Evolutionary conservation across 2,797 vertebrate species (phyloP).

Genomic region (Chaetophractus vellerosus): DNA sequence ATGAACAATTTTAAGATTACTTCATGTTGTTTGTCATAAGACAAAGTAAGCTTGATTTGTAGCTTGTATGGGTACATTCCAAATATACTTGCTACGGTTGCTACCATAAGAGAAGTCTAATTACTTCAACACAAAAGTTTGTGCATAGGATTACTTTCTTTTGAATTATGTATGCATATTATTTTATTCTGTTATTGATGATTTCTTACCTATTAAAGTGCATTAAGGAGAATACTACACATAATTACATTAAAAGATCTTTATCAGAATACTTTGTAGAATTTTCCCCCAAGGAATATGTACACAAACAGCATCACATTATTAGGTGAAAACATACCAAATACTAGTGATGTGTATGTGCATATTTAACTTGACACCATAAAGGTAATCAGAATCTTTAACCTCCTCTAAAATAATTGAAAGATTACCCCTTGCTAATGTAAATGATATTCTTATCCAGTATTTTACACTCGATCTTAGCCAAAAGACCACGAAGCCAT

Average conservation of each 20-base stretch:
- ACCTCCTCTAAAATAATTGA: background rate
- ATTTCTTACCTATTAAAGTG: background rate
- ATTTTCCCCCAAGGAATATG: background rate
- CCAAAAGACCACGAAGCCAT: no score
- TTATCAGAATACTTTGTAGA: background rate
- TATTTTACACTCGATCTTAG: background rate
- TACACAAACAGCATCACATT: background rate
- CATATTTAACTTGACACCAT: background rate
- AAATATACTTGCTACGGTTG: background rate
- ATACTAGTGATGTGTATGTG: background rate
- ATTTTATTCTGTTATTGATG: background rate
- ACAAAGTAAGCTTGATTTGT: background rate
- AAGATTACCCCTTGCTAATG: background rate
- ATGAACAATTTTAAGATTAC: background rate
- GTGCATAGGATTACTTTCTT: background rate
- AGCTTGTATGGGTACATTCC: background rate
- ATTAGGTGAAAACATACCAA: background rate
- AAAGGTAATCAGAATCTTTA: background rate
- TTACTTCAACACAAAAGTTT: background rate
- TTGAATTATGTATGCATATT: background rate
- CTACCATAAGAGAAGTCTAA: constrained; percentile 17
- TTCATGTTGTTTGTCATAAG: background rate
- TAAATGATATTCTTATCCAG: background rate
- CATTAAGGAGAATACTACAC: background rate
- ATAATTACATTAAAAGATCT: background rate